Conservation (phyloP, 2,888 invertebrate genomes). For the Caprella mutica region DNA sequence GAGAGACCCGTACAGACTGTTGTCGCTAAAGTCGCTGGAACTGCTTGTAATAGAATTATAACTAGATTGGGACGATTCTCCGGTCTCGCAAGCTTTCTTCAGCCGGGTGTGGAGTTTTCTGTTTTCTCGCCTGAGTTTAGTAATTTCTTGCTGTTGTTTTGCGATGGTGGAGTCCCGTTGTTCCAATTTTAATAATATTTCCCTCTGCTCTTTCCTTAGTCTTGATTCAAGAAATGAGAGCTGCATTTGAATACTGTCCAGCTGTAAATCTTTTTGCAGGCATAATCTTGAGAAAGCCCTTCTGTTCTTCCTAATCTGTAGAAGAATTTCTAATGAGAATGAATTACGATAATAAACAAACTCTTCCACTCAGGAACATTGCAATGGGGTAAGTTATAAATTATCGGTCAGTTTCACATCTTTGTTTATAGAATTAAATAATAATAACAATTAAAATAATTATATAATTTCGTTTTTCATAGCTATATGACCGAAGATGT, state of each 20-base stretch:
- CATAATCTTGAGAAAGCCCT: background rate
- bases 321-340: too few relatives aligned
- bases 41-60: slow-evolving; percentile 14
- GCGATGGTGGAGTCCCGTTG: slow-evolving; percentile 24
- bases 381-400: too few relatives aligned
- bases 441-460: too few relatives aligned
- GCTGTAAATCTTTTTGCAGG: slow-evolving; percentile 24
- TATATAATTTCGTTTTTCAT: too few relatives aligned
- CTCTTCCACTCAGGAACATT: too few relatives aligned
- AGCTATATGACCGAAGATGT: too few relatives aligned
- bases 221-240: slow-evolving; percentile 23
- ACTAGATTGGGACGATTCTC: background rate
- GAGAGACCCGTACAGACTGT: background rate
- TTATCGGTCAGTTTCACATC: too few relatives aligned
- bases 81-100: slow-evolving; percentile 26
- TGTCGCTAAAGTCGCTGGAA: slow-evolving; percentile 14
- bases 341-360: too few relatives aligned
- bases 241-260: slow-evolving; percentile 25
- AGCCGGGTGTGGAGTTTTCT: slow-evolving; percentile 22
- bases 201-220: slow-evolving; percentile 26
- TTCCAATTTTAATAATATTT: slow-evolving; percentile 24
- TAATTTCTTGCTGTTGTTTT: slow-evolving; percentile 27
- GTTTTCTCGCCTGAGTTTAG: slow-evolving; percentile 24
- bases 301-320: slow-evolving; percentile 19
- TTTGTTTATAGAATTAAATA: too few relatives aligned